Evolutionary conservation across 2,113 vertebrate species (phyloP).

Genomic region (Malurus cyaneus): DNA sequence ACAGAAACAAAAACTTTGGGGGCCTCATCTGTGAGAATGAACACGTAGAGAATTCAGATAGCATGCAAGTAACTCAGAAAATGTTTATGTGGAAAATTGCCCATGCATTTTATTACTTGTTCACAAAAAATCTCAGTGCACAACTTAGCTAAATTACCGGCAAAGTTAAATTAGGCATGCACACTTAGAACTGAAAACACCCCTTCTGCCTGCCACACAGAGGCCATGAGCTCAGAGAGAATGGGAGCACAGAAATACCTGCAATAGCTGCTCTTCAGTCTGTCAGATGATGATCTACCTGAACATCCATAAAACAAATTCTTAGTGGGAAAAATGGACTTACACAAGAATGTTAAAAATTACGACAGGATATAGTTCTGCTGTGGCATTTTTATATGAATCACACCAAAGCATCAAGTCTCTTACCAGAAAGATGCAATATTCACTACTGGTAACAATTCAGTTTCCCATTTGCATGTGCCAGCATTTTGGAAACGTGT

Average conservation of each 20-base stretch:
- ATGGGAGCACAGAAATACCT: not conserved
- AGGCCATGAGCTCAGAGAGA: not conserved
- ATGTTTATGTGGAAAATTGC: constrained; percentile 54
- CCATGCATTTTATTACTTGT: constrained; percentile 63
- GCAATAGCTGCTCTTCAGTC: not conserved
- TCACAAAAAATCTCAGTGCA: constrained; percentile 57
- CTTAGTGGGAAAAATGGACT: not conserved
- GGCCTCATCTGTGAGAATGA: constrained; percentile 26
- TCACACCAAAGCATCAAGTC: not conserved
- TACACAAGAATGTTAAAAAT: not conserved
- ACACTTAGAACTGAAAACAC: constrained; percentile 36
- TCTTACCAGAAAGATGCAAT: not conserved
- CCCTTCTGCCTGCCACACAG: not conserved
- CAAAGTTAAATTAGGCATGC: constrained; percentile 60
- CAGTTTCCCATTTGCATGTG: not conserved
- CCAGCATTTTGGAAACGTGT: not conserved
- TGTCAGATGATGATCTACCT: not conserved
- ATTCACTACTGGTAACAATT: not conserved
- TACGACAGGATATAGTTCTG: not conserved
- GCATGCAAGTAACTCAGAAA: constrained; percentile 39
- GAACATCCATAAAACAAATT: not conserved
- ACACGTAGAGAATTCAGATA: constrained; percentile 6
- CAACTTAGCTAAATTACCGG: constrained; percentile 55
- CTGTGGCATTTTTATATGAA: not conserved
- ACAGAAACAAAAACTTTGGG: constrained; percentile 34